phyloP scores from a whole-genome alignment of 2,888 invertebrate genomes.

The Netelia virgata region DNA sequence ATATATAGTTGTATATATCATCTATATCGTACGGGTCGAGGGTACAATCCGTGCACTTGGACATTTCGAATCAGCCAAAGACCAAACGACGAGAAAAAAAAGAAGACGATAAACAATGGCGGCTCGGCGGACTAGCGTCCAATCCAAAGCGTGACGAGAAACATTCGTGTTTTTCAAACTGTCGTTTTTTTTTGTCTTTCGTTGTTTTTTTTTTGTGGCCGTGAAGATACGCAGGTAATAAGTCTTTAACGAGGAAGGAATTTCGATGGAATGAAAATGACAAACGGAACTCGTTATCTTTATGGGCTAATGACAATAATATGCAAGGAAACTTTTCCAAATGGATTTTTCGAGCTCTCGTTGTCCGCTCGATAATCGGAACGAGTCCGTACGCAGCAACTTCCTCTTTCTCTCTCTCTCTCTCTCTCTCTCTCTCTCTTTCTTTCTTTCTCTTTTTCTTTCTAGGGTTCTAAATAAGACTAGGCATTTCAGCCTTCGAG shows the following conservation, averaged over 20 bases:
- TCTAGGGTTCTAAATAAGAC: neutral
- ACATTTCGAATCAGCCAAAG: neutral
- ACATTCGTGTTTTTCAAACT: too few species aligned
- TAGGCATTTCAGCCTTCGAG: conserved; percentile 21
- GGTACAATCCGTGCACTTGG: neutral
- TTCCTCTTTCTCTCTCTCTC: conserved; percentile 50
- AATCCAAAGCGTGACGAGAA: too few species aligned
- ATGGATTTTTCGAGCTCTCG: neutral
- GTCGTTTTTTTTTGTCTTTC: too few species aligned
- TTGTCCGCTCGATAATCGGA: neutral
- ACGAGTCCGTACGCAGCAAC: conserved; percentile 52
- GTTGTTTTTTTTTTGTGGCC: too few species aligned
- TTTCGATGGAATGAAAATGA: neutral
- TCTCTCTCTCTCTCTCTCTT: conserved; percentile 41
- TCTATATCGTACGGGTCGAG: neutral
- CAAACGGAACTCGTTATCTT: neutral
- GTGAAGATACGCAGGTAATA: too few species aligned
- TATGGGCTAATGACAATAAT: neutral
- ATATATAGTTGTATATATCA: neutral
- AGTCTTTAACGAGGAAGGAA: too few species aligned
- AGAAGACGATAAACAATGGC: neutral
- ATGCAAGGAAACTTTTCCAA: neutral
- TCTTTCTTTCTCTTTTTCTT: neutral
- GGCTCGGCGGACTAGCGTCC: neutral
- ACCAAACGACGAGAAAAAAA: neutral